Conservation (phyloP, 2,888 invertebrate genomes). For the Trissoscelio sp. region DNA sequence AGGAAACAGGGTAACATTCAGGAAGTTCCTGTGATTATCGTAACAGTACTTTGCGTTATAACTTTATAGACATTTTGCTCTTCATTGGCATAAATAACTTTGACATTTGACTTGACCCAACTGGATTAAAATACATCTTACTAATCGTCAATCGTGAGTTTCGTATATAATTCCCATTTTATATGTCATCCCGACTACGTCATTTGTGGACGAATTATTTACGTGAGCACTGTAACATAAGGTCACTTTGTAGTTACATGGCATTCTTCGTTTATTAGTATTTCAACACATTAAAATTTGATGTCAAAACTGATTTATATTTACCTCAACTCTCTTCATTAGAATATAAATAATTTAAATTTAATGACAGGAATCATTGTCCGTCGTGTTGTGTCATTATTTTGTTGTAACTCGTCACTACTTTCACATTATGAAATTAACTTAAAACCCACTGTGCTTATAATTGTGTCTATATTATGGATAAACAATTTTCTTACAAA, state of each 20-base stretch:
- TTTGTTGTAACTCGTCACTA: too few species aligned
- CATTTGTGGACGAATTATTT: conserved; percentile 26
- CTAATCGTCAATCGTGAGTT: conserved; percentile 56
- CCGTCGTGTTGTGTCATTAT: too few species aligned
- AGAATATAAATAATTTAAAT: too few species aligned
- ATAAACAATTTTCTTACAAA: too few species aligned
- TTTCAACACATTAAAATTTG: not conserved
- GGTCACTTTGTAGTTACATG: conserved; percentile 1
- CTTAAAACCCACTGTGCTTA: too few species aligned
- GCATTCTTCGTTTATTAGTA: not conserved
- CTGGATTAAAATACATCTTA: conserved; percentile 52
- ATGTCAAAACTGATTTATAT: not conserved
- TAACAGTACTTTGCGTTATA: conserved; percentile 43
- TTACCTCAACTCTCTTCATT: too few species aligned
- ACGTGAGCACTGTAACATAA: conserved; percentile 46
- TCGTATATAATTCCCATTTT: conserved; percentile 11
- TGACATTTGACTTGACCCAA: conserved; percentile 56
- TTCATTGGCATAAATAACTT: conserved; percentile 49
- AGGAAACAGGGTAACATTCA: conserved; percentile 59
- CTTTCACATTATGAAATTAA: too few species aligned
- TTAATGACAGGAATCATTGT: too few species aligned
- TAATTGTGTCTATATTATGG: too few species aligned
- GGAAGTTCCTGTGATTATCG: conserved; percentile 55
- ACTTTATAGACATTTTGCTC: conserved; percentile 52
- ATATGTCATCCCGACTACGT: conserved; percentile 16